A percentile compares a stretch with the other conserved stretches of the same genome.
These are phyloP conservation scores for Benitochromis conjunctus DNA, from an alignment of 2,113 vertebrate species.

Conservation along the genomic window DNA sequence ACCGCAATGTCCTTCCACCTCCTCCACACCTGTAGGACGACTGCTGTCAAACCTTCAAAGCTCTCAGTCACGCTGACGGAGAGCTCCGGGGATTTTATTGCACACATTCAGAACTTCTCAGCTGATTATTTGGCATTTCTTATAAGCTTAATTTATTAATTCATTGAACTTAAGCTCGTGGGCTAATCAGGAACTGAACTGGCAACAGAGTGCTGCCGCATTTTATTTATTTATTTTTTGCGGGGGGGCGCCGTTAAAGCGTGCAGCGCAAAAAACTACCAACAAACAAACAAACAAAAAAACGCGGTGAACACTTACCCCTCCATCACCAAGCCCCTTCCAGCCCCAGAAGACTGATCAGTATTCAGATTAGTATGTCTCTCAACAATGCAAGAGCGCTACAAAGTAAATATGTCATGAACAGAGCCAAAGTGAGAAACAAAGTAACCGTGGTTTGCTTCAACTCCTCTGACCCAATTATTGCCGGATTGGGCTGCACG, in stretches of 20 bases:
- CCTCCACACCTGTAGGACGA: neutral
- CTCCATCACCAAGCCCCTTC: constrained; percentile 43
- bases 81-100: neutral
- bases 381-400: constrained; percentile 17
- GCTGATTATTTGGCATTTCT: constrained; percentile 31
- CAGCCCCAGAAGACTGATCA: constrained; percentile 46
- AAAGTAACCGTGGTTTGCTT: neutral
- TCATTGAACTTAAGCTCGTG: constrained; percentile 6
- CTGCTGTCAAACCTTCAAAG: neutral
- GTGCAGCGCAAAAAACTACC: neutral
- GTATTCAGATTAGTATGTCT: no score
- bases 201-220: neutral
- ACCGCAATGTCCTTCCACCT: neutral
- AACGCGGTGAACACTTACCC: constrained; percentile 42
- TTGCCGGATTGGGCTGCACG: neutral
- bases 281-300: no score
- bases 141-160: constrained; percentile 12
- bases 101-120: constrained; percentile 27
- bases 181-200: constrained; percentile 20
- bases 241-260: no score
- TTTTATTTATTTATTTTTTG: no score
- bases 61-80: neutral
- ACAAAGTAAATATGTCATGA: constrained; percentile 18
- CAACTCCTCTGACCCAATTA: constrained; percentile 11
- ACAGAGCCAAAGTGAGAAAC: constrained; percentile 25